These are phyloP conservation scores for Sthenelais limicola DNA, from an alignment of 2,888 invertebrate genomes.

Conservation along the genomic window DNA sequence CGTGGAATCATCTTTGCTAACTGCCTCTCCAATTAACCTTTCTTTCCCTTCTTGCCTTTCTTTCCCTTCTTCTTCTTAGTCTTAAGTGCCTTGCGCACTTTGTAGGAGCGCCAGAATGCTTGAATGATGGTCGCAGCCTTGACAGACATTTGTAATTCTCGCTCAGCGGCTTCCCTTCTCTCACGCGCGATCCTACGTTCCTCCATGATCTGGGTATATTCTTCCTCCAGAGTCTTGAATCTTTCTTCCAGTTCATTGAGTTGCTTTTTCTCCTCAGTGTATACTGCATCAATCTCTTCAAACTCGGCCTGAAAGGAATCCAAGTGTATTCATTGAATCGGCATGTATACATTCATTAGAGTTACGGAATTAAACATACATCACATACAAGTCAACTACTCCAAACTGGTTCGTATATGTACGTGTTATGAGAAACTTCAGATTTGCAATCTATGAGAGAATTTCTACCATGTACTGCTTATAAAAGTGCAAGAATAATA, in stretches of 20 bases:
- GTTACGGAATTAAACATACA: no score
- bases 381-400: no score
- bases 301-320: slow-evolving; percentile 69
- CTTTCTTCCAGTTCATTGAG: slow-evolving; percentile 71
- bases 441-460: no score
- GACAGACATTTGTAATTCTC: slow-evolving; percentile 67
- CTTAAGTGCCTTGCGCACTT: slow-evolving; percentile 71
- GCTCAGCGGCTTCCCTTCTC: slow-evolving; percentile 67
- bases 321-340: no score
- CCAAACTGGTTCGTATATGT: no score
- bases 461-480: no score
- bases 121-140: slow-evolving; percentile 71
- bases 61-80: slow-evolving; percentile 69
- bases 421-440: no score
- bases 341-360: no score
- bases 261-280: slow-evolving; percentile 72
- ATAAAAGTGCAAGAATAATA: no score
- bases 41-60: slow-evolving; percentile 55
- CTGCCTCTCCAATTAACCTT: no score
- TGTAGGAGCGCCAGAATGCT: slow-evolving; percentile 72
- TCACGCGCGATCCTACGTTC: slow-evolving; percentile 69
- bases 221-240: slow-evolving; percentile 70
- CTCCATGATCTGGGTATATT: slow-evolving; percentile 70
- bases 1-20: no score
- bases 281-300: slow-evolving; percentile 70